Conservation (phyloP, 92 coral and sea anemone genomes). For the Pocillopora meandrina region DNA sequence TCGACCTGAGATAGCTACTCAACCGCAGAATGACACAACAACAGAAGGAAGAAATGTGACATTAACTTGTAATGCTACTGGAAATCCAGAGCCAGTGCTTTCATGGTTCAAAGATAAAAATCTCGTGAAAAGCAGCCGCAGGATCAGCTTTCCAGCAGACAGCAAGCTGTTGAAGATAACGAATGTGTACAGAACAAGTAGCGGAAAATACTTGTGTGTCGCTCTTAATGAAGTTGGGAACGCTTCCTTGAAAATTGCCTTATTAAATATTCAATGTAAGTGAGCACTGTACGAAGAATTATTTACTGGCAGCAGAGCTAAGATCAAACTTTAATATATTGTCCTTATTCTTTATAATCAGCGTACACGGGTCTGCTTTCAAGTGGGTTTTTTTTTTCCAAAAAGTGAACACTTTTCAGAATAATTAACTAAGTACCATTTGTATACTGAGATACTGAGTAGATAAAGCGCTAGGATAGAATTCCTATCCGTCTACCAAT, state of each 20-base stretch:
- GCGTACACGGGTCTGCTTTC: too few relatives aligned
- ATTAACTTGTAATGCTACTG: constrained; percentile 34
- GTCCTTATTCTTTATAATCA: too few relatives aligned
- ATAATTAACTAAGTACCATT: too few relatives aligned
- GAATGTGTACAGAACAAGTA: constrained; percentile 6
- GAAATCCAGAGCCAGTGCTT: too few relatives aligned
- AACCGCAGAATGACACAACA: too few relatives aligned
- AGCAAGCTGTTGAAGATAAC: neutral
- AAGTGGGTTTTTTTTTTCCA: too few relatives aligned
- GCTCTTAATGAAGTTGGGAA: neutral
- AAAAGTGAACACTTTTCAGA: too few relatives aligned
- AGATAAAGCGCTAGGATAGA: too few relatives aligned
- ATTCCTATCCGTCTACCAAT: neutral
- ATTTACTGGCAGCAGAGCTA: too few relatives aligned
- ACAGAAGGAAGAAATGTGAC: neutral
- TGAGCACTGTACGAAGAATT: neutral
- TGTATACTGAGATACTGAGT: too few relatives aligned
- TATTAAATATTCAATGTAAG: constrained; percentile 29
- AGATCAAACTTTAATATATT: neutral
- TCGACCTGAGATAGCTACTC: too few relatives aligned
- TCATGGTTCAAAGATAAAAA: neutral
- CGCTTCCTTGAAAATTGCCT: neutral
- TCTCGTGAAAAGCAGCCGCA: neutral
- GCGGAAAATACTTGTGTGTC: neutral
- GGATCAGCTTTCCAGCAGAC: neutral